Evolutionary conservation across 2,888 invertebrate genomes (phyloP), one percentile per base, ranked within the genome.

Genomic region (Synergus japonicus): DNA sequence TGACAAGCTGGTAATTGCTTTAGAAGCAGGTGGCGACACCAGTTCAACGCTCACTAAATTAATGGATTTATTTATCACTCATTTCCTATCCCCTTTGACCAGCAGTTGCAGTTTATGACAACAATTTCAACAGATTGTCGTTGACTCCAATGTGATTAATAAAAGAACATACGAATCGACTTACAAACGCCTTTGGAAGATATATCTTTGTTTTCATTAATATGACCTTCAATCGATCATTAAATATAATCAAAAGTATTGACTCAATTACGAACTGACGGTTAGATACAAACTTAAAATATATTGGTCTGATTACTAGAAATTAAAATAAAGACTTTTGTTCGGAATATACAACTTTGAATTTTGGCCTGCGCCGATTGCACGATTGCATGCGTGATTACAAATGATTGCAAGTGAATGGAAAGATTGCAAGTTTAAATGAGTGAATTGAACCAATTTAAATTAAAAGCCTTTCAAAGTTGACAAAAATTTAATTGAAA

Each of bases 1-100:
- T 81, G 83, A 82, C 85, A 81, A 79, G 81, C 78, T 58, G 80
- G 81, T 81, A 73, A 73, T 81, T 60, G 78, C 77, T 77, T 46
- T 49, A 54, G 77, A 82, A 85, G 84, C 87, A 84, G 86, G 83
- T 86, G 85, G 83, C 82, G 83, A 82, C 85, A 81, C 78, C 81
- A 78, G 83, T 78, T 83, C 83, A 78, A 81, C 80, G 64, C 18
- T 46, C 43, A 64, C 54, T 22, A 63, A 63, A 29, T 63, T 12
- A 63, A 13, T 63, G 29, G 29, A 22, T n/a, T 60, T 60, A 10
- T 18, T 29, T 13, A 29, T 10, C 4, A 22, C 54, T 18, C 18
- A 63, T 13, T 29, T 29, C 13, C 29, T 10, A 4, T 15, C 12
- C 9, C 63, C 13, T 22, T 22, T 29, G 13, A 13, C 2, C 12